phyloP scores from a whole-genome alignment of 2,113 vertebrate species.

The Tricholaema leucomelas region DNA sequence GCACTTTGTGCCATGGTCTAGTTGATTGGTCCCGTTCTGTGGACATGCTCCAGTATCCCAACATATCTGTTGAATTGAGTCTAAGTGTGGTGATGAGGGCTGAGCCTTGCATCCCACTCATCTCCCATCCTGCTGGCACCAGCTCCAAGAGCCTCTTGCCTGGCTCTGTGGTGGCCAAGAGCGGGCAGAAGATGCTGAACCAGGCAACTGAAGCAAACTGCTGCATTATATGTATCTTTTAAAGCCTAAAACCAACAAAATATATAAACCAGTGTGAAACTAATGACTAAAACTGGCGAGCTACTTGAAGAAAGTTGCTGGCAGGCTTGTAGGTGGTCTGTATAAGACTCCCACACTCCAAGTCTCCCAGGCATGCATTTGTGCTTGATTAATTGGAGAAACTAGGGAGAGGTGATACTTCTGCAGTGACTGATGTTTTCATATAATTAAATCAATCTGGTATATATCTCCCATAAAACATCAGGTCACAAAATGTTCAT shows the following conservation, averaged over 20 bases:
- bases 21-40: too few species aligned
- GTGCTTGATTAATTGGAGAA: constrained; percentile 5
- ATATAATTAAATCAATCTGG: constrained; percentile 16
- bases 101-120: too few species aligned
- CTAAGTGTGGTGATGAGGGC: too few species aligned
- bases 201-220: neutral
- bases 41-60: too few species aligned
- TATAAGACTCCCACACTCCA: neutral
- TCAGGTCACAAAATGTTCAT: neutral
- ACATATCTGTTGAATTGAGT: too few species aligned
- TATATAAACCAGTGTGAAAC: neutral
- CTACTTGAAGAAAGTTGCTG: neutral
- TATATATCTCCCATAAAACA: neutral
- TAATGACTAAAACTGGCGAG: neutral
- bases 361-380: neutral
- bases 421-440: neutral
- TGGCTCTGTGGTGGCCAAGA: too few species aligned
- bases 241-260: neutral
- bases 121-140: too few species aligned
- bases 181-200: too few species aligned
- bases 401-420: neutral
- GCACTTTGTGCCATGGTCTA: too few species aligned
- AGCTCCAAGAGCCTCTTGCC: too few species aligned
- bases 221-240: neutral
- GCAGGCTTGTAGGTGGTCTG: neutral